Evolutionary conservation across 2,888 invertebrate genomes (phyloP), one percentile per base, ranked within the genome.

Genomic region (Pimpla rufipes): DNA sequence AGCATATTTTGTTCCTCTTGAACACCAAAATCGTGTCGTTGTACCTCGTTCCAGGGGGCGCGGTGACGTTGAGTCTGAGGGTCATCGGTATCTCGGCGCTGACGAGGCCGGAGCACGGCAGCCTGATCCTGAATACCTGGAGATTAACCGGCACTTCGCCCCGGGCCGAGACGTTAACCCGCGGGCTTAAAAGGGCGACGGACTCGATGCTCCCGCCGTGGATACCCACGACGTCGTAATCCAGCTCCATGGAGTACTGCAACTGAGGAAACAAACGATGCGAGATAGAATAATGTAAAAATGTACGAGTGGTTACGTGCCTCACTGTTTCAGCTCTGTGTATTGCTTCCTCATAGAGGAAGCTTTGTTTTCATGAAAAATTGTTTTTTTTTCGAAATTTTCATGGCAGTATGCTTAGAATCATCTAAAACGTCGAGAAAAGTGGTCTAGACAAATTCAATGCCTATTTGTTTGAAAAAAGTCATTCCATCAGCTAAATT

Each of bases 1-100:
- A 94, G 93, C 98, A 98, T 89, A 98, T 97, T 94, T 98, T 98
- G 93, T 97, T 97, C 86, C 98, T 95, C 90, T 96, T 96, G 94
- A 98, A 97, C 88, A 96, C 95, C 79, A 98, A 94, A 86, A 95
- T 94, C 10, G 97, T 96, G 89, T 96, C 96, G 91, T 96, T 96
- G 93, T 96, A 95, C 90, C 90, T 90, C 10, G 95, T 94, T n/a
- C 95, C 95, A 83, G 96, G 95, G 11, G 96, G 95, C 0, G 96
- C 95, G 55, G 96, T 96, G 87, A 98, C 97, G 92, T 97, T 96
- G 88, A 98, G 95, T 92, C 97, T 96, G 91, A 98, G 95, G 84
- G 96, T 95, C 85, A 98, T 96, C 84, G 96, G 95, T 86, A 98
- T 97, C 94, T 98, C 97, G 13, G 97, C 97, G 88, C 96, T 97